phyloP scores from a whole-genome alignment of 2,888 invertebrate species.

The Acanthosoma haemorrhoidale region DNA sequence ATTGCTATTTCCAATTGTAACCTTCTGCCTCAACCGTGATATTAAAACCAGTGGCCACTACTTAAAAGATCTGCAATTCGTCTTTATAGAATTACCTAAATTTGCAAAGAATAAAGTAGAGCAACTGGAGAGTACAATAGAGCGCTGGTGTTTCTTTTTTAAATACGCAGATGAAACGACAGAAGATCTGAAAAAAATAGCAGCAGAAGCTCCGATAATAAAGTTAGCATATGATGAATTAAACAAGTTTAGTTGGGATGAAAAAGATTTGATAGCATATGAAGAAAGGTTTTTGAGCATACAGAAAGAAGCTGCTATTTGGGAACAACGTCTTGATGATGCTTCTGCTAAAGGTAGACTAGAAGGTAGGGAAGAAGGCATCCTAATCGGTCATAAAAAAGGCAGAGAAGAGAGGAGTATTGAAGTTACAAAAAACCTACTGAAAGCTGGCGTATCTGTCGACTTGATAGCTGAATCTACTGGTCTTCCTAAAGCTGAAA shows the following conservation, averaged over 20 bases:
- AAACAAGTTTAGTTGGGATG: conserved; percentile 40
- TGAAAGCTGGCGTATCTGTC: conserved; percentile 22
- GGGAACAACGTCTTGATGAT: conserved; percentile 42
- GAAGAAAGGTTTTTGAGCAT: conserved; percentile 40
- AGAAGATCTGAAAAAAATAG: conserved; percentile 32
- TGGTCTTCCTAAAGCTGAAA: background rate
- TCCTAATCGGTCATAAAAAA: background rate
- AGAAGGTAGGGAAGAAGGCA: conserved; percentile 26
- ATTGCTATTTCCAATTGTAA: conserved; percentile 41
- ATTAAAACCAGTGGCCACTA: conserved; percentile 36
- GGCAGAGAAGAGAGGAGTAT: conserved; percentile 15
- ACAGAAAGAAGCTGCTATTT: conserved; percentile 39
- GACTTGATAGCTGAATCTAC: conserved; percentile 18
- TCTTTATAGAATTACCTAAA: conserved; percentile 43
- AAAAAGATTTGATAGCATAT: conserved; percentile 42
- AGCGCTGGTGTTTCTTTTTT: conserved; percentile 41
- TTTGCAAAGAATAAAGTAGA: conserved; percentile 39
- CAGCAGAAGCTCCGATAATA: conserved; percentile 9
- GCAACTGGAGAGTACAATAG: conserved; percentile 41
- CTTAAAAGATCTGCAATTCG: conserved; percentile 42
- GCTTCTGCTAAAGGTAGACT: conserved; percentile 37
- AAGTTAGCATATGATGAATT: conserved; percentile 39
- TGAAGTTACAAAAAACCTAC: conserved; percentile 22
- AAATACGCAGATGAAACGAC: conserved; percentile 42
- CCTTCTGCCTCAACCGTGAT: conserved; percentile 42